A percentile compares a stretch with the other conserved stretches of the same genome.
Conservation (phyloP, 2,888 invertebrate genomes). For the Ernsta delagoae region DNA sequence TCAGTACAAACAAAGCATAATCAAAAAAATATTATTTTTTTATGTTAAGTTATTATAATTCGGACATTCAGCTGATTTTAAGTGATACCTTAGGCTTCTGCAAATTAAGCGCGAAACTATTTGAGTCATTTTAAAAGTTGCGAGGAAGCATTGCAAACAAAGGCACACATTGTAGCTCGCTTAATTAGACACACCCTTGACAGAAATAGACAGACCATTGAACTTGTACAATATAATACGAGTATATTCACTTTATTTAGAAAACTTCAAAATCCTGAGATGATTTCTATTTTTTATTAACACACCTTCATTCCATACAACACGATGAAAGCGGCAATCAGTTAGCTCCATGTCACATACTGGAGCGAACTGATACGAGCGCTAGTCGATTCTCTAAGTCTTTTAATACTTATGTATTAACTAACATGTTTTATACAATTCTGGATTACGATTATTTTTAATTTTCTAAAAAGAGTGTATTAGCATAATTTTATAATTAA, state of each 20-base stretch:
- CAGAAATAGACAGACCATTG: too few relatives aligned
- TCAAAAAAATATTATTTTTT: conserved; percentile 44
- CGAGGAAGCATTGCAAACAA: too few relatives aligned
- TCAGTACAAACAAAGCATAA: conserved; percentile 82
- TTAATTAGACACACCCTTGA: too few relatives aligned
- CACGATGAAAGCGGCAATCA: conserved; percentile 44
- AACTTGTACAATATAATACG: too few relatives aligned
- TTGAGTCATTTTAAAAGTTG: too few relatives aligned
- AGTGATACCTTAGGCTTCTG: too few relatives aligned
- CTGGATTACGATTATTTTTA: conserved; percentile 38
- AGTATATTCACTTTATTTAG: too few relatives aligned
- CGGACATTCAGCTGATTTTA: too few relatives aligned
- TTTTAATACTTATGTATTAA: conserved; percentile 46
- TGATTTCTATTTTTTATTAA: too few relatives aligned
- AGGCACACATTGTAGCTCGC: too few relatives aligned
- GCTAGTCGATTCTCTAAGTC: conserved; percentile 68
- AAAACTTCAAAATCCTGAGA: too few relatives aligned
- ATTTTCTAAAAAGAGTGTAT: conserved; percentile 44
- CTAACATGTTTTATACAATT: conserved; percentile 45
- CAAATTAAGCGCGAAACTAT: too few relatives aligned
- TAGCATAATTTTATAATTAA: conserved; percentile 40
- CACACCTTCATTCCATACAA: conserved; percentile 25
- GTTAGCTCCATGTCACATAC: conserved; percentile 40
- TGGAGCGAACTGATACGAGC: conserved; percentile 49
- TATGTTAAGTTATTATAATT: background rate